Conservation (phyloP, 2,797 vertebrate species). For the Limnodromus scolopaceus region DNA sequence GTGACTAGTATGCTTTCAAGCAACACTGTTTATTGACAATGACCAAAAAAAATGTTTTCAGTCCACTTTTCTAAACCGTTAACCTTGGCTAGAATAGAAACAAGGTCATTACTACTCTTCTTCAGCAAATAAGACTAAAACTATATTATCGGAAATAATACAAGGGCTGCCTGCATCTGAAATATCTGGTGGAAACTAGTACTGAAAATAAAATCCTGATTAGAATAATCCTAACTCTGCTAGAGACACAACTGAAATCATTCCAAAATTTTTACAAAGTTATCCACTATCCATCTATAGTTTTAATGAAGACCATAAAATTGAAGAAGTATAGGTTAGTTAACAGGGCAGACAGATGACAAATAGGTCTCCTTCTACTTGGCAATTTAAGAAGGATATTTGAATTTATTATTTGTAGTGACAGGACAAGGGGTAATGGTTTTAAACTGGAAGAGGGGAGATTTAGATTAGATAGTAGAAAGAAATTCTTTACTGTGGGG, state of each 20-base stretch:
- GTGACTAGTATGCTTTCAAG: neutral
- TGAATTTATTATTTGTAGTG: neutral
- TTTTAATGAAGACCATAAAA: neutral
- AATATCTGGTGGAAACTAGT: neutral
- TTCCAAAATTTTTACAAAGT: neutral
- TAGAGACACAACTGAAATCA: neutral
- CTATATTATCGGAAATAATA: neutral
- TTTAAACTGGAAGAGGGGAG: too few species aligned
- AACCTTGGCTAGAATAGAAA: neutral
- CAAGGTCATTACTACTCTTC: neutral
- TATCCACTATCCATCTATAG: neutral
- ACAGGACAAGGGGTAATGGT: too few species aligned
- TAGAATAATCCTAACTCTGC: neutral
- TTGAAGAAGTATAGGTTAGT: neutral
- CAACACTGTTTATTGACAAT: neutral
- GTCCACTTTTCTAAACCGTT: neutral
- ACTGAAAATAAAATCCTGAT: neutral
- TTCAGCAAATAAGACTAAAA: neutral
- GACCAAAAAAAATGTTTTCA: neutral
- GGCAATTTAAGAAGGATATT: neutral
- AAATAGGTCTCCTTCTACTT: neutral
- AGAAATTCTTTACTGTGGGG: too few species aligned
- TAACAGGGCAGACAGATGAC: neutral
- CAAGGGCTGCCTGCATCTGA: neutral
- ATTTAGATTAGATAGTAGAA: too few species aligned